Evolutionary conservation across 2,888 invertebrate genomes (phyloP), one percentile per base, ranked within the genome.

Genomic region (Drosophila algonquin): DNA sequence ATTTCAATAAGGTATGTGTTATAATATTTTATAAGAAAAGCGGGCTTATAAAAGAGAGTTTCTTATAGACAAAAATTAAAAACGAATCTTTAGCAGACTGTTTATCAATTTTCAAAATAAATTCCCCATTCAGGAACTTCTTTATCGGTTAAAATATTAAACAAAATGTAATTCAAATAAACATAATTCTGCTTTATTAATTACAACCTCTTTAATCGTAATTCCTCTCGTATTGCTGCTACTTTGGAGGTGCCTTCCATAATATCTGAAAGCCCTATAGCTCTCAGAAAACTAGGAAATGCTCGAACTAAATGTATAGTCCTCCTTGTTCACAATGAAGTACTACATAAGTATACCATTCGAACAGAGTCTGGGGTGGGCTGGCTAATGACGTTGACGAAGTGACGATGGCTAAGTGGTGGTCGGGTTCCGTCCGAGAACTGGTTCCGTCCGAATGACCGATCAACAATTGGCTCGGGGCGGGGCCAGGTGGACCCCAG

Each of bases 351-450:
- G 50, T 27, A 44, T 50, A 59, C 50, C 50, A 59, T 59, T 12
- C 16, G 14, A 50, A 73, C 12, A 79, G 51, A 57, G 63, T 67
- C 70, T 3, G 21, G 21, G 21, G 21, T 0, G 21, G 60, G 64
- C 73, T 72, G 73, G 76, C 85, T 81, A 85, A 87, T 87, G 86
- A 83, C 80, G 74, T 82, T 76, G 73, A 70, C 73, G 75, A 77
- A 79, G 69, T 75, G 71, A 52, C 70, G 61, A 75, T 64, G 63
- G 30, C 52, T 44, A 73, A 57, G 44, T 52, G 57, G 50, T n/a
- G 44, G 53, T 21, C 3, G 21, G 21, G 21, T 21, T 21, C 21
- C 21, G 14, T 68, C 53, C 67, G 27, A 63, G 52, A 83, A 84
- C 83, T 76, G 80, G 83, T 84, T 84, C 60, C 54, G 50, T 35